Conservation (phyloP, 2,888 invertebrate species). For the Amphimallon solstitiale region DNA sequence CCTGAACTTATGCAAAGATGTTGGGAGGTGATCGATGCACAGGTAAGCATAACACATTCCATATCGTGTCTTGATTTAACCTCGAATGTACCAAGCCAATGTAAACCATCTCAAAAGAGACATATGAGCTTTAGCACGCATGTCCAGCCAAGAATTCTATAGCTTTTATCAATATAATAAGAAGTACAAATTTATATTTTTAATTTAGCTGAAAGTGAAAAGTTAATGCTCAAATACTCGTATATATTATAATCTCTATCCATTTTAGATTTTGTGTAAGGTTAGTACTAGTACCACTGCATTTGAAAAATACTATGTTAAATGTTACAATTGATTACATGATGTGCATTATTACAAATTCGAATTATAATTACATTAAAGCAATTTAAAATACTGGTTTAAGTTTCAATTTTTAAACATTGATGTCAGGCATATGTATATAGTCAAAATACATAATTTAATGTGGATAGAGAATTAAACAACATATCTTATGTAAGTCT, state of each 20-base stretch:
- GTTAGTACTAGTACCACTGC: no score
- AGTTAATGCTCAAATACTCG: conserved; percentile 16
- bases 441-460: background rate
- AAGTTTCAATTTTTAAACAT: no score
- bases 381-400: no score
- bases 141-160: conserved; percentile 49
- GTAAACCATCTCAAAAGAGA: conserved; percentile 50
- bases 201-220: conserved; percentile 5
- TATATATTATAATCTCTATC: conserved; percentile 7
- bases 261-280: conserved; percentile 2
- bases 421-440: no score
- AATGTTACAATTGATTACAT: no score
- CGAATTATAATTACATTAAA: no score
- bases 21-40: conserved; percentile 98
- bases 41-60: conserved; percentile 73
- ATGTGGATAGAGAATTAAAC: conserved; percentile 24
- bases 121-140: conserved; percentile 56
- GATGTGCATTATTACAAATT: no score
- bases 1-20: conserved; percentile 96
- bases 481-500: conserved; percentile 48
- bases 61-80: conserved; percentile 59
- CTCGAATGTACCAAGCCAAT: conserved; percentile 40
- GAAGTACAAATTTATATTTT: background rate
- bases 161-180: conserved; percentile 34
- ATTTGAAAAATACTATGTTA: no score